Percentiles rank a stretch among this genome's conserved stretches.
Evolutionary conservation across 2,113 vertebrate genomes (phyloP).

Genomic region (Xiphophorus hellerii): DNA sequence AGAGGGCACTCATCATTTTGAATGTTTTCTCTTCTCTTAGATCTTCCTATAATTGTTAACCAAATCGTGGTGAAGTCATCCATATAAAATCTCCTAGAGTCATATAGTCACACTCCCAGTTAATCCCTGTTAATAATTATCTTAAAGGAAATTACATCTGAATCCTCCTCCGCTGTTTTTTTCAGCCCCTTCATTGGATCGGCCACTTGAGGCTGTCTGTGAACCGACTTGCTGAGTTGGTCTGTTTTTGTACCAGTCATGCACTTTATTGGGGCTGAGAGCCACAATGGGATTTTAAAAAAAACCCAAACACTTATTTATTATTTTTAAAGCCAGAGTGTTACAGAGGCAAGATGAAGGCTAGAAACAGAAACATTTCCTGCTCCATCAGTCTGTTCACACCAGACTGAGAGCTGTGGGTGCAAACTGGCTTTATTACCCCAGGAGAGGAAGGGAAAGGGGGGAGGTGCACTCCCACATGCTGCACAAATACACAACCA

Average conservation of each 20-base stretch:
- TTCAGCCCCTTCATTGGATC: not conserved
- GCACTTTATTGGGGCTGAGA: slow-evolving; percentile 47
- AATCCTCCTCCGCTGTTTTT: slow-evolving; percentile 13
- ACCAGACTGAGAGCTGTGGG: not conserved
- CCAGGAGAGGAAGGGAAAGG: not conserved
- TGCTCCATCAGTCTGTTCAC: not conserved
- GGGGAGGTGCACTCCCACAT: not conserved
- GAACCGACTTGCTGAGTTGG: slow-evolving; percentile 19
- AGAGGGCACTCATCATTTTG: no score
- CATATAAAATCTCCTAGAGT: not conserved
- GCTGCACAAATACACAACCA: not conserved
- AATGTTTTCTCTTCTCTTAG: not conserved
- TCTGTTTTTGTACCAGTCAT: slow-evolving; percentile 28
- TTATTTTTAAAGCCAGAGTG: slow-evolving; percentile 6
- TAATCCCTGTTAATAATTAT: not conserved
- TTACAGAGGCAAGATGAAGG: not conserved
- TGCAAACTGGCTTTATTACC: not conserved
- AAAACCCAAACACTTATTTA: not conserved
- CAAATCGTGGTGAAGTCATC: no score
- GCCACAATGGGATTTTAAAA: slow-evolving; percentile 23
- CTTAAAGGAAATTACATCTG: not conserved
- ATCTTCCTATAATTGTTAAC: not conserved
- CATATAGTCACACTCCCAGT: not conserved
- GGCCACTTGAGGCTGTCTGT: not conserved
- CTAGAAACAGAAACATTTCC: not conserved